phyloP scores from a whole-genome alignment of 2,888 invertebrate genomes.

The Hoplodrina ambigua region DNA sequence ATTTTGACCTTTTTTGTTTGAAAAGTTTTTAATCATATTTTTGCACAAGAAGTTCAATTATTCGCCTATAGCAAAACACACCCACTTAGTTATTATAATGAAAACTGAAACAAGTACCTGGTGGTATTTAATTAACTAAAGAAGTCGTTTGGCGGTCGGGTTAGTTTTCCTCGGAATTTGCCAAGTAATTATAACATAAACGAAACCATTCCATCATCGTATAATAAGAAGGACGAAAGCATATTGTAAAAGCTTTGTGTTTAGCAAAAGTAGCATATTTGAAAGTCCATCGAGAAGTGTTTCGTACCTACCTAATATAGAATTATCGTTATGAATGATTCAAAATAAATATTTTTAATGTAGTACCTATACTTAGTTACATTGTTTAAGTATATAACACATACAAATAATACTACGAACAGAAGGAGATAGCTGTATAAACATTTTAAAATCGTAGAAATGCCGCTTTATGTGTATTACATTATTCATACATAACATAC shows the following conservation, averaged over 20 bases:
- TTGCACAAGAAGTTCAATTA: conserved; percentile 34
- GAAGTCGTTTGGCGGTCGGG: conserved; percentile 48
- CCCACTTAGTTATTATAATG: conserved; percentile 52
- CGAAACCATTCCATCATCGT: conserved; percentile 64
- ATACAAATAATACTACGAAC: conserved; percentile 17
- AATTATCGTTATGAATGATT: not conserved
- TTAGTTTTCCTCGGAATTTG: conserved; percentile 58
- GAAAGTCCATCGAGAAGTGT: not conserved
- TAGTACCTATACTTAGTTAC: not conserved
- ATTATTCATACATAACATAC: conserved; percentile 84
- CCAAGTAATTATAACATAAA: conserved; percentile 63
- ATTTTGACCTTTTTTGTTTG: conserved; percentile 27
- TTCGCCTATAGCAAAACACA: conserved; percentile 30
- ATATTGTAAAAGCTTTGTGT: conserved; percentile 36
- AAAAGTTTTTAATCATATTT: conserved; percentile 37
- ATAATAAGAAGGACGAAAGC: conserved; percentile 50
- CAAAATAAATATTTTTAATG: conserved; percentile 1
- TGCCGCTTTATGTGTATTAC: conserved; percentile 68
- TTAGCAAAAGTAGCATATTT: not conserved
- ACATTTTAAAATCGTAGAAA: conserved; percentile 67
- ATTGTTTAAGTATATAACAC: conserved; percentile 2
- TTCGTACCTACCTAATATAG: no score
- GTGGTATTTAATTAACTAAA: conserved; percentile 56
- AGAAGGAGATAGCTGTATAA: conserved; percentile 17
- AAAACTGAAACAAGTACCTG: conserved; percentile 49